Evolutionary conservation across 2,888 invertebrate species (phyloP).

Genomic region (Drosophila affinis): DNA sequence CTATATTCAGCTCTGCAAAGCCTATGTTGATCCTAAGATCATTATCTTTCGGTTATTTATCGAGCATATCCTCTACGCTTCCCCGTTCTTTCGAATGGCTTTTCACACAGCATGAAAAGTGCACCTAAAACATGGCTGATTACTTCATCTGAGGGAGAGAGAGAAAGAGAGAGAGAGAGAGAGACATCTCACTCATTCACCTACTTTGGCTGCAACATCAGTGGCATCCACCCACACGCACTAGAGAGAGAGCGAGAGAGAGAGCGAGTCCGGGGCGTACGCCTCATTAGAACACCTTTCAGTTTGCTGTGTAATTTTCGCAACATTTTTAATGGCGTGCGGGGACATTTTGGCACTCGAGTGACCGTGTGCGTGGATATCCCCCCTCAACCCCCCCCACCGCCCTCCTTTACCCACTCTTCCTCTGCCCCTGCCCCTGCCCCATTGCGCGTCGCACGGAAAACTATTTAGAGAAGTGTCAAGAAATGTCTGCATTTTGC

Average conservation of each 20-base stretch:
- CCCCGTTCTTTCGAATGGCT: no score
- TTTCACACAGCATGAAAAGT: conserved; percentile 24
- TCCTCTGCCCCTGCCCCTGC: no score
- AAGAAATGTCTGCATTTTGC: conserved; percentile 78
- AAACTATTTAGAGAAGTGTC: conserved; percentile 79
- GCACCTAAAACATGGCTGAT: conserved; percentile 20
- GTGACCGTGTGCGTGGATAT: conserved; percentile 63
- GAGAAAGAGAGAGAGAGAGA: conserved; percentile 8
- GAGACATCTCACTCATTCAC: conserved; percentile 5
- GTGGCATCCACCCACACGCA: conserved; percentile 30
- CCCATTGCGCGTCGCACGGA: conserved; percentile 63
- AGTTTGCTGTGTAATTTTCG: conserved; percentile 75
- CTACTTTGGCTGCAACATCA: background rate
- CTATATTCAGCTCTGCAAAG: no score
- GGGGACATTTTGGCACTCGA: conserved; percentile 77
- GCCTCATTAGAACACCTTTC: conserved; percentile 77
- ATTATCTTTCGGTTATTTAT: no score
- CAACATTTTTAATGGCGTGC: conserved; percentile 78
- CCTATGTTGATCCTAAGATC: no score
- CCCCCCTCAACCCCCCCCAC: background rate
- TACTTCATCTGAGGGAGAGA: background rate
- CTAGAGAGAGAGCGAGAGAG: conserved; percentile 7
- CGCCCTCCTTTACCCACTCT: background rate
- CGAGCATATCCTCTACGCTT: no score
- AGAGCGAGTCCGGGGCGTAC: conserved; percentile 59